A percentile compares a stretch with the other conserved stretches of the same genome.
Conservation (phyloP, 2,797 vertebrate species). For the Thaleichthys pacificus region DNA sequence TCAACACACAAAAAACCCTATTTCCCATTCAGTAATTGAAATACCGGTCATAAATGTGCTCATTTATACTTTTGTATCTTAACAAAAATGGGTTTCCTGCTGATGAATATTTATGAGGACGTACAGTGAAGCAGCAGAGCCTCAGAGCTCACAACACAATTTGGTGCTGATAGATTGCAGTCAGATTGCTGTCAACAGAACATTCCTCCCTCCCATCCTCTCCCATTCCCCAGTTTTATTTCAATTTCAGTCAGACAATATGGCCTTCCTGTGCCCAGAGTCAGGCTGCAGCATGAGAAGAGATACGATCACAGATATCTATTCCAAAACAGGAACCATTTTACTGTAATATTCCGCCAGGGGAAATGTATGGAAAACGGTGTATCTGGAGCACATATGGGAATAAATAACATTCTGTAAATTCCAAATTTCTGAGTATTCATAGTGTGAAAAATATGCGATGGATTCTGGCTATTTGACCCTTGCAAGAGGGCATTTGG, state of each 20-base stretch:
- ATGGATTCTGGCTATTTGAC: constrained; percentile 1
- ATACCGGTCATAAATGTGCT: constrained; percentile 54
- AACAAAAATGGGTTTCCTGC: constrained; percentile 46
- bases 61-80: constrained; percentile 48
- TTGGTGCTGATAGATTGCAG: constrained; percentile 65
- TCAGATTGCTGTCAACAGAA: constrained; percentile 68
- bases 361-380: neutral
- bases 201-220: constrained; percentile 40
- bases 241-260: constrained; percentile 33
- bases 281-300: constrained; percentile 17
- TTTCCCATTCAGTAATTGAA: constrained; percentile 57
- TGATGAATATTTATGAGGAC: constrained; percentile 60
- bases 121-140: constrained; percentile 13
- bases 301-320: constrained; percentile 25
- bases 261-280: constrained; percentile 21
- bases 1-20: constrained; percentile 45
- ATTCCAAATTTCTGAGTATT: neutral
- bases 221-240: constrained; percentile 33
- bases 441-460: neutral
- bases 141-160: constrained; percentile 45
- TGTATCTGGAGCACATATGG: neutral
- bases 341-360: neutral
- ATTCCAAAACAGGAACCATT: constrained; percentile 5
- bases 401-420: neutral
- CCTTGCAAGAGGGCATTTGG: neutral